Conservation (phyloP, 1,140 invertebrate species). For the Homarus americanus region DNA sequence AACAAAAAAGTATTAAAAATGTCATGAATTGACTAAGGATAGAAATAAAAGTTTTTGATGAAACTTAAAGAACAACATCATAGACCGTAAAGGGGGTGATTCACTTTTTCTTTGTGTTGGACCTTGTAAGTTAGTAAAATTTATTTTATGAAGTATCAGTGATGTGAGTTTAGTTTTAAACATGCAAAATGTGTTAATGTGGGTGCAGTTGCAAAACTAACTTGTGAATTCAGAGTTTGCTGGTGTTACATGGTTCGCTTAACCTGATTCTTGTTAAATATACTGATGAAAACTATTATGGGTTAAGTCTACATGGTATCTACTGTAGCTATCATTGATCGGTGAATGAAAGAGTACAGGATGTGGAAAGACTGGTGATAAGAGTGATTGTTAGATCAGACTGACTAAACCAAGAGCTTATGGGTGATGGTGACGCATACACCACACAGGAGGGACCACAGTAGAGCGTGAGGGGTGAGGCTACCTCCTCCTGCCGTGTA, state of each 20-base stretch:
- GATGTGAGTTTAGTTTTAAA: neutral
- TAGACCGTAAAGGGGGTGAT: neutral
- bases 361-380: neutral
- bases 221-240: neutral
- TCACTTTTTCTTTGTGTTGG: neutral
- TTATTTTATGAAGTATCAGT: neutral
- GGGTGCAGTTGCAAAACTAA: neutral
- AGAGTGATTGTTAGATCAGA: neutral
- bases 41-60: too few species aligned
- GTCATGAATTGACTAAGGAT: too few species aligned
- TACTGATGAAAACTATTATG: neutral
- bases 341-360: neutral
- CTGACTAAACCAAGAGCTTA: slow-evolving; percentile 1
- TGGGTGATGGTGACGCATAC: neutral
- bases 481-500: neutral
- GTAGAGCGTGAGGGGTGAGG: neutral
- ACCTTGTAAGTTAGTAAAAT: neutral
- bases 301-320: neutral
- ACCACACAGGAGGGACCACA: neutral
- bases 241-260: neutral
- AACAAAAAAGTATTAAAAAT: neutral
- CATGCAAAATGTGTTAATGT: neutral
- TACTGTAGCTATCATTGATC: neutral
- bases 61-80: neutral
- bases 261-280: neutral